phyloP scores from a whole-genome alignment of 2,888 invertebrate species.

The Leucoptera coffeella region DNA sequence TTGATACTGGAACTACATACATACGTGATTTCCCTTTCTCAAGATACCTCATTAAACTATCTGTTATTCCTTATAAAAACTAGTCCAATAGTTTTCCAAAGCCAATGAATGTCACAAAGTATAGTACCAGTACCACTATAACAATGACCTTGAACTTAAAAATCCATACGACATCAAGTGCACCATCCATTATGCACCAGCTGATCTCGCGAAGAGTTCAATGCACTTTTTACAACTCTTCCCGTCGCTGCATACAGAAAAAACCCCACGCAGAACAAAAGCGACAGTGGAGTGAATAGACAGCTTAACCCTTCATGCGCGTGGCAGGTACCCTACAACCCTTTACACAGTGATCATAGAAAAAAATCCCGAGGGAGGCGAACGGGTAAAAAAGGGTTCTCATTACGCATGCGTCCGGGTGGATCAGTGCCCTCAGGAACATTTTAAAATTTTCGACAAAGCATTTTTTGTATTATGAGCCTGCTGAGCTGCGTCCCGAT shows the following conservation, averaged over 20 bases:
- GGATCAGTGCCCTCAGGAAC: slow-evolving; percentile 40
- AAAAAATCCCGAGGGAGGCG: slow-evolving; percentile 42
- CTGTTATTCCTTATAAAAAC: too few species aligned
- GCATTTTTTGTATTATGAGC: slow-evolving; percentile 5
- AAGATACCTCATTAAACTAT: too few species aligned
- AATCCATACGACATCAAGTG: slow-evolving; percentile 46
- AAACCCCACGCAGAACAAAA: slow-evolving; percentile 22
- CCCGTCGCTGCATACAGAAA: slow-evolving; percentile 21
- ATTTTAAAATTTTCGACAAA: slow-evolving; percentile 15
- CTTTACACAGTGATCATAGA: slow-evolving; percentile 39
- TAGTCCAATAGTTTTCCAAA: too few species aligned
- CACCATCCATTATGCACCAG: slow-evolving; percentile 34
- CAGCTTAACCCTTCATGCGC: slow-evolving; percentile 43
- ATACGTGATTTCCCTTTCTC: too few species aligned
- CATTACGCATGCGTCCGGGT: slow-evolving; percentile 43
- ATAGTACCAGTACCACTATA: too few species aligned
- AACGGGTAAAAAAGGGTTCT: slow-evolving; percentile 51
- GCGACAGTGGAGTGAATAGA: slow-evolving; percentile 29
- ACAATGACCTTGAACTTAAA: slow-evolving; percentile 30
- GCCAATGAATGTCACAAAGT: too few species aligned
- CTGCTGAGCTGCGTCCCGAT: too few species aligned
- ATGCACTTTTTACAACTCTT: slow-evolving; percentile 39
- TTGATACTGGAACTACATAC: too few species aligned
- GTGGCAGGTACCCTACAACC: slow-evolving; percentile 50
- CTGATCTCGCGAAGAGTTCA: slow-evolving; percentile 44